Evolutionary conservation across 2,113 vertebrate species (phyloP).

Genomic region (Pseudopipra pipra): DNA sequence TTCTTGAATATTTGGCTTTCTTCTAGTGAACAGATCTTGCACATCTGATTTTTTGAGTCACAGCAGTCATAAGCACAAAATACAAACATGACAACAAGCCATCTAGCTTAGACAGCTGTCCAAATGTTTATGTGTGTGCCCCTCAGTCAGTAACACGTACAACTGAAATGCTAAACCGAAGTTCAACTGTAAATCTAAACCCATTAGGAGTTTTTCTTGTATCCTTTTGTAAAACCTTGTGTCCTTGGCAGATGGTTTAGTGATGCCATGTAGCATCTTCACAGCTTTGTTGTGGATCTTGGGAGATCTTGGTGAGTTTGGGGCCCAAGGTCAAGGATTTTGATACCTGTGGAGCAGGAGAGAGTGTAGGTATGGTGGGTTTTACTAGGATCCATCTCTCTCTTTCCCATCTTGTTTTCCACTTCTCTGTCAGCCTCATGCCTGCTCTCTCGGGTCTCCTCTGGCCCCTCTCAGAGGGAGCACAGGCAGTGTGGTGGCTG

Average conservation of each 20-base stretch:
- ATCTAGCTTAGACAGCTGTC: conserved; percentile 18
- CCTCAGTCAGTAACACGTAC: background rate
- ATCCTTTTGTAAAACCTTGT: background rate
- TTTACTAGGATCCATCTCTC: background rate
- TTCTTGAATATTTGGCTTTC: background rate
- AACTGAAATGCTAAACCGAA: background rate
- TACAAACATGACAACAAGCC: background rate
- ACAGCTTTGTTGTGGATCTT: background rate
- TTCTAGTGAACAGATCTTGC: background rate
- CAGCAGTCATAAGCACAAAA: background rate
- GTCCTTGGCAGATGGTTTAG: background rate
- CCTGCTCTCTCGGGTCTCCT: background rate
- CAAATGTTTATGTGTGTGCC: conserved; percentile 8
- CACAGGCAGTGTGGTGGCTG: background rate
- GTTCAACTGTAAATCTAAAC: background rate
- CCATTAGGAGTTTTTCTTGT: background rate
- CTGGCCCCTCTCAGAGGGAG: background rate
- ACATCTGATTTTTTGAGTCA: background rate
- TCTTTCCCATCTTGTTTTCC: background rate
- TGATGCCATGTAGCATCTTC: background rate
- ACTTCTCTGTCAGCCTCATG: background rate
- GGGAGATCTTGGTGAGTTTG: background rate
- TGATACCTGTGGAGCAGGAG: background rate
- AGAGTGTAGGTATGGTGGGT: background rate
- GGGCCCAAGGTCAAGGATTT: background rate